Conservation (phyloP, 2,888 invertebrate genomes). For the Xanthorhoe designata region DNA sequence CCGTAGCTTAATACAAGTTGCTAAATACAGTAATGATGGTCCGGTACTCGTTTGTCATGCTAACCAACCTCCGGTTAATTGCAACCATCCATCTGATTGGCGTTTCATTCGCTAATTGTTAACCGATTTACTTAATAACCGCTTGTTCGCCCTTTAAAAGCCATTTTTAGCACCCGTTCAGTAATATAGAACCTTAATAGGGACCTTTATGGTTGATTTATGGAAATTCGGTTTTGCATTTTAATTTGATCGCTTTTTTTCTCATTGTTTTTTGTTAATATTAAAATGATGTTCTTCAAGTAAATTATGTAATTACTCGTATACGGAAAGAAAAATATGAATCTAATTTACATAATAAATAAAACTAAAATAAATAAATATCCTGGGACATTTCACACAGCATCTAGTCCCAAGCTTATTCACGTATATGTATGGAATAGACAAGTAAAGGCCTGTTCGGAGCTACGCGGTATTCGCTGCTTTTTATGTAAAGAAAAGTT, state of each 20-base stretch:
- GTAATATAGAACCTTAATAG: conserved; percentile 28
- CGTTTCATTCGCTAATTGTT: conserved; percentile 68
- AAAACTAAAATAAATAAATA: too few relatives aligned
- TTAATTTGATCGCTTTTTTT: conserved; percentile 19
- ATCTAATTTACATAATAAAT: too few relatives aligned
- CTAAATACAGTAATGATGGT: conserved; percentile 49
- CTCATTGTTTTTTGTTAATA: background rate
- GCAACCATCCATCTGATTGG: conserved; percentile 65
- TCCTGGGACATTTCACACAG: too few relatives aligned
- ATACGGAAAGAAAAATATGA: too few relatives aligned
- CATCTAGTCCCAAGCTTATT: too few relatives aligned
- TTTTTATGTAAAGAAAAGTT: too few relatives aligned
- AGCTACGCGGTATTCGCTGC: too few relatives aligned
- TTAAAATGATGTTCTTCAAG: too few relatives aligned
- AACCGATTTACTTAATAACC: conserved; percentile 63
- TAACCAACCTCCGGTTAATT: conserved; percentile 66
- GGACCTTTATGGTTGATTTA: conserved; percentile 32
- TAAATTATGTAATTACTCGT: too few relatives aligned
- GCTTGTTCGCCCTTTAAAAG: conserved; percentile 39
- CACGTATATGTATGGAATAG: too few relatives aligned
- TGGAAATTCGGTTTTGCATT: conserved; percentile 29
- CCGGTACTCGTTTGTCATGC: conserved; percentile 65
- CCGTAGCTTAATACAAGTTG: background rate
- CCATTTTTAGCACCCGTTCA: conserved; percentile 36
- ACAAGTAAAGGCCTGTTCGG: too few relatives aligned